Evolutionary conservation across 2,888 invertebrate species (phyloP).

Genomic region (Nematopogon swammerdamellus): DNA sequence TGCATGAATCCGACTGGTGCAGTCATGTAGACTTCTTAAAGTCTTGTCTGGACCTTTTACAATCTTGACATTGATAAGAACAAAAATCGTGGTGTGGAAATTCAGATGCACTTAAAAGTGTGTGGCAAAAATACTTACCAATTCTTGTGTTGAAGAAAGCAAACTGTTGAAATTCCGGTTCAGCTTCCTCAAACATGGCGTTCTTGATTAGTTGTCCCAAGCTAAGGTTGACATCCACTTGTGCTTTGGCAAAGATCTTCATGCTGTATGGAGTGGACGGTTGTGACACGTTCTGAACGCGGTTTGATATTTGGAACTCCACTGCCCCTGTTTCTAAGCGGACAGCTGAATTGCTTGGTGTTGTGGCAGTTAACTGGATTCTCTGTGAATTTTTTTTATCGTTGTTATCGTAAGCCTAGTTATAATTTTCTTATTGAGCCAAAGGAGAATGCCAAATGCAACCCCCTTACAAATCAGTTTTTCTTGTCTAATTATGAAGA

Average conservation of each 20-base stretch:
- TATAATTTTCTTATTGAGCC: too few relatives aligned
- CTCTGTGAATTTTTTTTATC: too few relatives aligned
- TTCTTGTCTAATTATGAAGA: too few relatives aligned
- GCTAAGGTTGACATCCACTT: slow-evolving; percentile 91
- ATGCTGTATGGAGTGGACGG: slow-evolving; percentile 59
- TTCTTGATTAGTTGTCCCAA: slow-evolving; percentile 93
- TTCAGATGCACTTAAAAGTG: too few relatives aligned
- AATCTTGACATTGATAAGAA: too few relatives aligned
- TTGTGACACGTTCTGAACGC: slow-evolving; percentile 82
- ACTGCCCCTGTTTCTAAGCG: slow-evolving; percentile 93
- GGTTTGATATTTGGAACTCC: slow-evolving; percentile 89
- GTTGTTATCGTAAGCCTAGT: slow-evolving; percentile 3
- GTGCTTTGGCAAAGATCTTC: slow-evolving; percentile 75
- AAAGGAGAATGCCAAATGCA: too few relatives aligned
- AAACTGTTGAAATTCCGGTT: slow-evolving; percentile 95
- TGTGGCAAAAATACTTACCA: slow-evolving; percentile 54
- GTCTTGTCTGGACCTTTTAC: too few relatives aligned
- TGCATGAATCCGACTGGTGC: too few relatives aligned
- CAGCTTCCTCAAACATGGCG: slow-evolving; percentile 95
- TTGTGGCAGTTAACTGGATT: slow-evolving; percentile 96
- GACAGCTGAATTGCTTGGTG: slow-evolving; percentile 95
- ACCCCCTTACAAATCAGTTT: too few relatives aligned
- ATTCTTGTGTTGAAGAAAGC: slow-evolving; percentile 98
- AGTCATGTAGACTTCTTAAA: too few relatives aligned
- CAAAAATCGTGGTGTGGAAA: too few relatives aligned